Evolutionary conservation across 2,888 invertebrate genomes (phyloP).

Genomic region (Tineola bisselliella): DNA sequence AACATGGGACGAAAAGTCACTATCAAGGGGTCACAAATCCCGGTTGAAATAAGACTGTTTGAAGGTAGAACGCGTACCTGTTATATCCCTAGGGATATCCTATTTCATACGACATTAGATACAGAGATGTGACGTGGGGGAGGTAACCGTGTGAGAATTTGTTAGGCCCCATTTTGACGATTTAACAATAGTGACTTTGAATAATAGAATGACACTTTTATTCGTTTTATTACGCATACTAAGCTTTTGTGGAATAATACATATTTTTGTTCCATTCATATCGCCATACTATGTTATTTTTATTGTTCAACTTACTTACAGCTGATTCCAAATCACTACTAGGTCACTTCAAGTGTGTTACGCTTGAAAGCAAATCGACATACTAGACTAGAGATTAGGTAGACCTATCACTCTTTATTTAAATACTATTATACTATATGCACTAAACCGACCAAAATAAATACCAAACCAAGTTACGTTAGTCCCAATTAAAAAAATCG

Average conservation of each 20-base stretch:
- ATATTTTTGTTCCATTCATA: not conserved
- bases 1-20: too few relatives aligned
- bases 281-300: not conserved
- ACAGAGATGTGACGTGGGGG: conserved; percentile 7
- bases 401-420: too few relatives aligned
- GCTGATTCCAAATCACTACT: too few relatives aligned
- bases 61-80: not conserved
- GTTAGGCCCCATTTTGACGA: conserved; percentile 4
- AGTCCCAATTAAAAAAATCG: too few relatives aligned
- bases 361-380: too few relatives aligned
- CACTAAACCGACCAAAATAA: too few relatives aligned
- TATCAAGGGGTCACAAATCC: not conserved
- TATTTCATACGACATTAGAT: conserved; percentile 12
- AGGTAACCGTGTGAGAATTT: not conserved
- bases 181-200: conserved; percentile 1
- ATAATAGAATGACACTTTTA: conserved; percentile 2
- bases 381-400: too few relatives aligned
- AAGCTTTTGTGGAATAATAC: not conserved
- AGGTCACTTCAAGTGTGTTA: too few relatives aligned
- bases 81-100: conserved; percentile 7
- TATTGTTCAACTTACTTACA: too few relatives aligned
- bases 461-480: too few relatives aligned
- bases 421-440: too few relatives aligned
- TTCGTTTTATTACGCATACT: not conserved
- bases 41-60: not conserved